Conservation (phyloP, 2,888 invertebrate genomes). For the Plemyria rubiginata region DNA sequence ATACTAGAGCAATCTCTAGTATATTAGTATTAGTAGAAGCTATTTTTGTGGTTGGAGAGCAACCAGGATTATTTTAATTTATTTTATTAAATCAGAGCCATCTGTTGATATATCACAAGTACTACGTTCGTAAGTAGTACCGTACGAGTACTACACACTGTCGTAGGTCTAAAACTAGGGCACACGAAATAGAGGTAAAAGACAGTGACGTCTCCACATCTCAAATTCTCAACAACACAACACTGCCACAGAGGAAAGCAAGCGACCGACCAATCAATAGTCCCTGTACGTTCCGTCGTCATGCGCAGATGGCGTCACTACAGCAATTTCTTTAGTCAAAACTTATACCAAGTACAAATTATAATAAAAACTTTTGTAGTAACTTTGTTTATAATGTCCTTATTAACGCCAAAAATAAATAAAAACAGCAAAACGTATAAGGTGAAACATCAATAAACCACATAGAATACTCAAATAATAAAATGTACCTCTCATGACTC, state of each 20-base stretch:
- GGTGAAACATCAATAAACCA: not conserved
- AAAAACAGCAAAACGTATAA: not conserved
- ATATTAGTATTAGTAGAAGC: no score
- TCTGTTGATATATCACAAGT: slow-evolving; percentile 56
- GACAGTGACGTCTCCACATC: slow-evolving; percentile 11
- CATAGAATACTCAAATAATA: not conserved
- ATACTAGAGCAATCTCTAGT: no score
- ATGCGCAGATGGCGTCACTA: slow-evolving; percentile 68
- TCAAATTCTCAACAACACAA: no score
- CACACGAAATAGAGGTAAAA: slow-evolving; percentile 13
- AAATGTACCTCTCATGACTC: slow-evolving; percentile 42
- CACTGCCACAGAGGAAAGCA: no score
- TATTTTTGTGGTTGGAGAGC: no score
- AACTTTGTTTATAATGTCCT: not conserved
- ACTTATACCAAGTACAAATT: not conserved
- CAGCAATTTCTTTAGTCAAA: slow-evolving; percentile 40
- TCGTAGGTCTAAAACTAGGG: slow-evolving; percentile 2
- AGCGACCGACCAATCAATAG: slow-evolving; percentile 64
- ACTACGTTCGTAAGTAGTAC: slow-evolving; percentile 6
- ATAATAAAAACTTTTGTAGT: not conserved
- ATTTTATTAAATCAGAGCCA: slow-evolving; percentile 53
- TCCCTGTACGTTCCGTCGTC: slow-evolving; percentile 38
- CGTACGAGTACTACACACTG: not conserved
- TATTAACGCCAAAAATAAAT: not conserved
- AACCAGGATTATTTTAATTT: no score